These are phyloP conservation scores for Pristiophorus japonicus DNA, from an alignment of 2,113 vertebrate species.

Conservation along the genomic window DNA sequence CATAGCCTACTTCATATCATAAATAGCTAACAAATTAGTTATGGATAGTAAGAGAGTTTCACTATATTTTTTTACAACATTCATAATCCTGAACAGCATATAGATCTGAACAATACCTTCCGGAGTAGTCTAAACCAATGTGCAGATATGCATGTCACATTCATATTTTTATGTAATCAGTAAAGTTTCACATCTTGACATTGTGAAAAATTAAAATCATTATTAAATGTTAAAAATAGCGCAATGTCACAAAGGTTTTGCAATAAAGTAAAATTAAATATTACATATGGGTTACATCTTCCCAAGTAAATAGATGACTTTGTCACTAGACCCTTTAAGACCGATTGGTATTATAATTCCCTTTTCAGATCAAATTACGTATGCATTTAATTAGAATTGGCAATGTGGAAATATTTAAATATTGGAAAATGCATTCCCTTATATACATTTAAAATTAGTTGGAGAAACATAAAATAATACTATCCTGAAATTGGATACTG, in stretches of 20 bases:
- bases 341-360: background rate
- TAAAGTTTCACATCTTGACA: background rate
- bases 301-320: background rate
- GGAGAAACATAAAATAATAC: background rate
- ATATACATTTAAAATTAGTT: background rate
- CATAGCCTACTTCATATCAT: background rate
- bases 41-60: background rate
- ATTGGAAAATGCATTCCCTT: background rate
- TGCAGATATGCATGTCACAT: background rate
- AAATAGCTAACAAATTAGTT: background rate
- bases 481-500: background rate
- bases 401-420: constrained; percentile 12
- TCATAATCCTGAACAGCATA: background rate
- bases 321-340: background rate
- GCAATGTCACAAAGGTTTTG: background rate
- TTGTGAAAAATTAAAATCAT: background rate
- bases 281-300: background rate
- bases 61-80: background rate
- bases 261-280: background rate
- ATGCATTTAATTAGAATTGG: background rate
- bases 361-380: background rate
- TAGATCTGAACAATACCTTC: background rate
- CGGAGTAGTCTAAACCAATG: background rate
- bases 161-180: background rate
- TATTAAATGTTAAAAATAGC: background rate